Conservation (phyloP, 1,140 invertebrate genomes). For the Bombyx mandarina region DNA sequence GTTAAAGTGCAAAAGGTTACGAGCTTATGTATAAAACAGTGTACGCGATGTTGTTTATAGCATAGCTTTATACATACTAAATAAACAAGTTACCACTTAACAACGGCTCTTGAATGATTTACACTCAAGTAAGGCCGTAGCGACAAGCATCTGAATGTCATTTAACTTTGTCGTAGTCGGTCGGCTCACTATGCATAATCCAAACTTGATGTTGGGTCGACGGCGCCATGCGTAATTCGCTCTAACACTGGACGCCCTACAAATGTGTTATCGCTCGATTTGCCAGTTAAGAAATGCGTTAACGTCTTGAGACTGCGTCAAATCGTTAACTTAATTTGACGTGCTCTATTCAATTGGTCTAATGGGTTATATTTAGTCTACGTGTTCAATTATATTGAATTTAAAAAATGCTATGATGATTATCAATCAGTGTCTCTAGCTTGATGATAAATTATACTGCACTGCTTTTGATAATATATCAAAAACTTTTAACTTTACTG, state of each 20-base stretch:
- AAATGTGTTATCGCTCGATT: too few relatives aligned
- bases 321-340: too few relatives aligned
- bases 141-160: slow-evolving; percentile 17
- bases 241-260: not conserved
- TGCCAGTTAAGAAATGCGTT: too few relatives aligned
- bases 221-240: slow-evolving; percentile 2
- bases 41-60: not conserved
- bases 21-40: not conserved
- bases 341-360: too few relatives aligned
- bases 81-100: slow-evolving; percentile 7
- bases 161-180: slow-evolving; percentile 13
- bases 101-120: slow-evolving; percentile 16
- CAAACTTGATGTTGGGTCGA: not conserved
- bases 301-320: too few relatives aligned
- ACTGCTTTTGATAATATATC: too few relatives aligned
- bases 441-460: too few relatives aligned
- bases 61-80: not conserved
- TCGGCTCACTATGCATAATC: slow-evolving; percentile 7
- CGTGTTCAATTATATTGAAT: too few relatives aligned
- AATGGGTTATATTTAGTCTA: too few relatives aligned
- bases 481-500: too few relatives aligned
- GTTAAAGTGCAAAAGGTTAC: not conserved
- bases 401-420: too few relatives aligned
- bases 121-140: slow-evolving; percentile 1
- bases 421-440: too few relatives aligned